A percentile compares a stretch with the other conserved stretches of the same genome.
Conservation (phyloP, 23 tunicate genomes). For the Trididemnum clinides region DNA sequence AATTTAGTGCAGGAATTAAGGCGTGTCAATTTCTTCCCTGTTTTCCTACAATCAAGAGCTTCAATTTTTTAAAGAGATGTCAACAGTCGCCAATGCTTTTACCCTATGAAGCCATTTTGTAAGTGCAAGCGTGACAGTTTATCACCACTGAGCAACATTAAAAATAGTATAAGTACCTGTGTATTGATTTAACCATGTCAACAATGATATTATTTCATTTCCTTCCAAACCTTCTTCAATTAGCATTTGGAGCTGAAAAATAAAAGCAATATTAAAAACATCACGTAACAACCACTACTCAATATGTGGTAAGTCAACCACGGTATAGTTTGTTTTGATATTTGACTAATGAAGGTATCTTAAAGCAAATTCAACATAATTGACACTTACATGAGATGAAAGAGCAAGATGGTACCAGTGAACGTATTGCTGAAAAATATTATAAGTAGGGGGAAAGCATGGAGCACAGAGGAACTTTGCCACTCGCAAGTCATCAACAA, state of each 20-base stretch:
- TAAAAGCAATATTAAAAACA: background rate
- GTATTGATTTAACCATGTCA: constrained; percentile 84
- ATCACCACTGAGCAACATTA: no score
- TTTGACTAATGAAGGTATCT: no score
- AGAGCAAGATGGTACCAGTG: constrained; percentile 95
- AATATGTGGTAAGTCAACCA: background rate
- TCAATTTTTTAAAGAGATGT: no score
- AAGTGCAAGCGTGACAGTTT: no score
- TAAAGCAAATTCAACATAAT: no score
- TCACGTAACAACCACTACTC: background rate
- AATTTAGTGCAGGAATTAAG: no score
- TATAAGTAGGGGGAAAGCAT: constrained; percentile 89
- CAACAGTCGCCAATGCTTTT: no score
- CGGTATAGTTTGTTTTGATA: background rate
- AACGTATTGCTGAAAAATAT: constrained; percentile 77
- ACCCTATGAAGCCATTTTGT: no score
- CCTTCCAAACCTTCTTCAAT: constrained; percentile 80
- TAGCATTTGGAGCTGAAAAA: constrained; percentile 46
- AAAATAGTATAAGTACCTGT: no score
- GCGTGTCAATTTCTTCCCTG: no score
- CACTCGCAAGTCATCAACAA: constrained; percentile 78
- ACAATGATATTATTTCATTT: constrained; percentile 76
- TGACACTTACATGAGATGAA: constrained; percentile 67
- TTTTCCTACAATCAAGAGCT: no score
- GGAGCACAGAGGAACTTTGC: constrained; percentile 65